Evolutionary conservation across 2,888 invertebrate genomes (phyloP).

Genomic region (Drosophila tanythrix): DNA sequence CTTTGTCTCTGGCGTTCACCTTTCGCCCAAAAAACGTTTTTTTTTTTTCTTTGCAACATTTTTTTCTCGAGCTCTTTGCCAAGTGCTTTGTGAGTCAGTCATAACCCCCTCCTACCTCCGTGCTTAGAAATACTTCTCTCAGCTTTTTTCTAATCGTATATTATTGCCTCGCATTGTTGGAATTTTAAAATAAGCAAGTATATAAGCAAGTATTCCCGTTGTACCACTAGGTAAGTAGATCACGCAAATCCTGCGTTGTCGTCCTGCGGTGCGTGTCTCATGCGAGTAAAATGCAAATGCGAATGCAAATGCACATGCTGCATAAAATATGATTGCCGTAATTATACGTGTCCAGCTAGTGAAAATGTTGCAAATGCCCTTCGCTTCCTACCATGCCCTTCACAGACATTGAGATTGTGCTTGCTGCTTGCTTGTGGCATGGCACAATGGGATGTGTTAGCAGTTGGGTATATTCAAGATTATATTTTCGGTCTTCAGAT

Average conservation of each 20-base stretch:
- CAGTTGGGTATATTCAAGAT: slow-evolving; percentile 2
- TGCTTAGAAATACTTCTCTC: slow-evolving; percentile 6
- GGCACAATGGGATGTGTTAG: slow-evolving; percentile 16
- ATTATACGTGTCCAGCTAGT: slow-evolving; percentile 45
- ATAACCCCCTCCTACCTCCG: neutral
- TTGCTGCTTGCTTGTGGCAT: slow-evolving; percentile 9
- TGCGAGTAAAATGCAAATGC: slow-evolving; percentile 41
- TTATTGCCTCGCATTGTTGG: slow-evolving; percentile 29
- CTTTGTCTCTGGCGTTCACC: slow-evolving; percentile 42
- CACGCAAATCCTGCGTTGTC: slow-evolving; percentile 46
- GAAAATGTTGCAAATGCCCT: slow-evolving; percentile 36
- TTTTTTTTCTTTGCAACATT: slow-evolving; percentile 54
- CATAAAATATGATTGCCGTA: slow-evolving; percentile 58
- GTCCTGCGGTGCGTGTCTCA: slow-evolving; percentile 41
- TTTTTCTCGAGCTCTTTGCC: slow-evolving; percentile 17
- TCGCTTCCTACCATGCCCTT: neutral
- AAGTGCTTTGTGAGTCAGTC: slow-evolving; percentile 22
- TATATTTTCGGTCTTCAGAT: slow-evolving; percentile 1
- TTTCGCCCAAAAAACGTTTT: slow-evolving; percentile 28
- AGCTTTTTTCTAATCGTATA: slow-evolving; percentile 34
- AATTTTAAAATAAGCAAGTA: neutral
- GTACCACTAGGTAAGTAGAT: slow-evolving; percentile 23
- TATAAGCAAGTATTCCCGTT: neutral
- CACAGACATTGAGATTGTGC: slow-evolving; percentile 16
- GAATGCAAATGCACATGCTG: slow-evolving; percentile 49